Conservation (phyloP, 2,797 vertebrate genomes). For the Heterohyrax brucei region DNA sequence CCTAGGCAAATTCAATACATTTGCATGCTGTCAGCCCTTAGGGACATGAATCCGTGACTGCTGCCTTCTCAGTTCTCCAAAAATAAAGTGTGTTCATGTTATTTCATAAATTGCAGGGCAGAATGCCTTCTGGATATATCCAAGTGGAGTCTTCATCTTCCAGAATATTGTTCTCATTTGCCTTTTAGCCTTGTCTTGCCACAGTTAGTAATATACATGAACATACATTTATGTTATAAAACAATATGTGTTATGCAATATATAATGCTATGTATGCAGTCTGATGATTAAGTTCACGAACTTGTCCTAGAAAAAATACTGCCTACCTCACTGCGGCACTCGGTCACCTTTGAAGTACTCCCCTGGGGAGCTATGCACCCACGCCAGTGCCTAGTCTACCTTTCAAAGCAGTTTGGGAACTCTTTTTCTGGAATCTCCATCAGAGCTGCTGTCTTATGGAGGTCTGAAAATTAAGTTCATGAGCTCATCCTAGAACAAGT, state of each 20-base stretch:
- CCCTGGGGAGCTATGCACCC: no score
- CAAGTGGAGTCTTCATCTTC: not conserved
- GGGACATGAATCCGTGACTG: not conserved
- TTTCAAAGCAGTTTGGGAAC: no score
- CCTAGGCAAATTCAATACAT: not conserved
- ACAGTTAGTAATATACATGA: not conserved
- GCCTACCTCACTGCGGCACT: no score
- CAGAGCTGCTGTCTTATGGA: no score
- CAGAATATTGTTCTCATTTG: constrained; percentile 7
- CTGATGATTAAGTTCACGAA: no score
- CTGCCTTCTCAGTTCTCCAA: not conserved
- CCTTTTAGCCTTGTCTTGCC: not conserved
- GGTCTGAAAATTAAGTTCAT: no score
- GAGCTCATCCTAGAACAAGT: no score
- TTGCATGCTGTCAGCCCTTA: not conserved
- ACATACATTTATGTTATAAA: not conserved
- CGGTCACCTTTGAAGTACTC: no score
- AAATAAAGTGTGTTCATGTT: not conserved
- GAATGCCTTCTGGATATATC: not conserved
- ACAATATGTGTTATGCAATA: not conserved
- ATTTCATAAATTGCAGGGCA: not conserved
- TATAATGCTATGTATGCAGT: not conserved
- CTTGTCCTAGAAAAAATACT: no score
- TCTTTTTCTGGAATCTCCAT: no score
- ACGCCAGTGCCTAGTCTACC: no score